Evolutionary conservation across 2,888 invertebrate genomes (phyloP), one percentile per base, ranked within the genome.

Genomic region (Agonum fuliginosum): DNA sequence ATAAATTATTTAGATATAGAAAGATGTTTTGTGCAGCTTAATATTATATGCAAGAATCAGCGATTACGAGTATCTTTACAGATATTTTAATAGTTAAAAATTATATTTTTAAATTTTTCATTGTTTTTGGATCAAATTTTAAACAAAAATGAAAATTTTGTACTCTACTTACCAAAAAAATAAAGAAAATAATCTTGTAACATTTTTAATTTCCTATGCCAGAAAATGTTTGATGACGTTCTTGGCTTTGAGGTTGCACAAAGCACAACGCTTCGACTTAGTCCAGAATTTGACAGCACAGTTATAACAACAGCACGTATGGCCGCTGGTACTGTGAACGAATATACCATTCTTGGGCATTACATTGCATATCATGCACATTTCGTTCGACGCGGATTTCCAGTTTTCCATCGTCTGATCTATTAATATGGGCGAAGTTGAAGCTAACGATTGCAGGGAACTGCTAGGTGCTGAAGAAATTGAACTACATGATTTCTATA

Each of bases 251-350:
- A 91, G 87, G 81, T 93, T 93, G 83, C 93, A 93, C 1, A 92
- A 88, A 0, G 93, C 93, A 83, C 93, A 93, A 22, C 91, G 86
- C 81, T 90, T 91, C 0, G 89, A 89, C 27, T 88, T 89, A 10
- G 88, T 88, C 91, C 93, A 92, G 0, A 91, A 91, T 81, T 90
- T 91, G 46, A 91, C 88, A 0, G 93, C 92, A 84, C 93, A 93
- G 73, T 88, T 89, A 81, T 93, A 93, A 82, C 93, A 93, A 80
- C 93, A 93, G 82, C 92, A 93, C 79, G 91, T 90, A 79, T 93
- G 93, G 0, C 90, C 91, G 74, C 90, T 89, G 51, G 89, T 87
- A 0, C 91, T 91, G 83, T 93, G 93, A 0, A 93, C 89, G 82
- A 93, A 93, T 37, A 91, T 90, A 0, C 92, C 91, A 73, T 93